phyloP scores from a whole-genome alignment of 2,888 invertebrate species.

The Oscheius myriophilus region DNA sequence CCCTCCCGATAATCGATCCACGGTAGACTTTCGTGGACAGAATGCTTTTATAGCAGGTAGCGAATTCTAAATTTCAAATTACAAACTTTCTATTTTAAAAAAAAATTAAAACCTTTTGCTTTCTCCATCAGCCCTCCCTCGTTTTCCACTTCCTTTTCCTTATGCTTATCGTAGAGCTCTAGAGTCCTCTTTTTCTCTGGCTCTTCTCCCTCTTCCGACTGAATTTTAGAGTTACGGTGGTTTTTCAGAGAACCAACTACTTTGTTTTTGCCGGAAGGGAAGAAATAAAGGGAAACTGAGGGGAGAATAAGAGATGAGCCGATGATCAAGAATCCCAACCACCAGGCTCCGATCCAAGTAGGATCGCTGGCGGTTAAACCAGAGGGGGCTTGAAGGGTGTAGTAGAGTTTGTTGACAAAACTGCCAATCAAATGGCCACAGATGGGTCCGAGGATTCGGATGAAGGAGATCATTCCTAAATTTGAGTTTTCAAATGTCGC shows the following conservation, averaged over 20 bases:
- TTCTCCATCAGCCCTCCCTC: constrained; percentile 27
- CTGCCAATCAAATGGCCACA: constrained; percentile 69
- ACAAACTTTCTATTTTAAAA: no score
- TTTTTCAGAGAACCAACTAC: not conserved
- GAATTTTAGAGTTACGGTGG: not conserved
- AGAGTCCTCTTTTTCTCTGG: constrained; percentile 32
- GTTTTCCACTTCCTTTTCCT: constrained; percentile 34
- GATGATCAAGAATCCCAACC: constrained; percentile 72
- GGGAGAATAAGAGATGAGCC: constrained; percentile 54
- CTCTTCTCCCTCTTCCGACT: not conserved
- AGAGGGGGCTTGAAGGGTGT: constrained; percentile 60
- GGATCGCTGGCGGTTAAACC: constrained; percentile 70
- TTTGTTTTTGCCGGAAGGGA: constrained; percentile 62
- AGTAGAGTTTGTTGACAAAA: constrained; percentile 65
- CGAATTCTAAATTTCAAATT: constrained; percentile 50
- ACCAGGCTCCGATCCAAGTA: constrained; percentile 74
- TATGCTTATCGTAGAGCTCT: constrained; percentile 45
- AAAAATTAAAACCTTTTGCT: constrained; percentile 12
- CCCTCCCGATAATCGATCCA: constrained; percentile 64
- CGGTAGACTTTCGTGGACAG: constrained; percentile 61
- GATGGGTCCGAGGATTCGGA: constrained; percentile 70
- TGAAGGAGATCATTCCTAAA: constrained; percentile 67
- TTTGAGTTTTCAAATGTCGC: not conserved
- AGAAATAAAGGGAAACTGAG: constrained; percentile 70
- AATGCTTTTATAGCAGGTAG: constrained; percentile 55